Percentiles rank a stretch among this genome's conserved stretches.
These are phyloP conservation scores for Rutilus rutilus DNA, from an alignment of 2,113 vertebrate species.

Conservation along the genomic window DNA sequence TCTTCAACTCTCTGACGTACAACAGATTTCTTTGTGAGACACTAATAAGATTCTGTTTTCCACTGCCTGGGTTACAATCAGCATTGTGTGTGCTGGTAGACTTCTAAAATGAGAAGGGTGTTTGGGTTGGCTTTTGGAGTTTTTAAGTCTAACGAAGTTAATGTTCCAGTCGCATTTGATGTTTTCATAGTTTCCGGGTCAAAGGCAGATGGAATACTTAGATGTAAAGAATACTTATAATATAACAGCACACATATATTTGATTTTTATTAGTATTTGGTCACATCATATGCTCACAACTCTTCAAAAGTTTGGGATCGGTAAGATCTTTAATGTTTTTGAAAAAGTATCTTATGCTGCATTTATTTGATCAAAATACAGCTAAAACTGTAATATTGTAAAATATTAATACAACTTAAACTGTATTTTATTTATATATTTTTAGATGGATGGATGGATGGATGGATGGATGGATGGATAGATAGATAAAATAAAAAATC, in stretches of 20 bases:
- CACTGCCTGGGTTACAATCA: not conserved
- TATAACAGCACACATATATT: too few relatives aligned
- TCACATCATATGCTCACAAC: not conserved
- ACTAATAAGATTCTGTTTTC: slow-evolving; percentile 26
- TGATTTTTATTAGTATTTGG: too few relatives aligned
- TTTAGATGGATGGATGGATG: too few relatives aligned
- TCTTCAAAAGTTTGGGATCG: not conserved
- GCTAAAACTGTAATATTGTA: not conserved
- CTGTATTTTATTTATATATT: not conserved
- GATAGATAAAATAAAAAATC: too few relatives aligned
- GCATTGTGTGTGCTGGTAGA: not conserved
- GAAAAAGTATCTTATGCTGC: not conserved
- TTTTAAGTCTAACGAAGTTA: not conserved
- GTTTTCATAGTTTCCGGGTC: not conserved
- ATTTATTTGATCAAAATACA: not conserved
- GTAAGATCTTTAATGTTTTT: not conserved
- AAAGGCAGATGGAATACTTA: not conserved
- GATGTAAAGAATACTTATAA: not conserved
- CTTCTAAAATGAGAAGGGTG: not conserved
- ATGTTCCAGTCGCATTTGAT: not conserved
- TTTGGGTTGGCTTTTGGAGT: not conserved
- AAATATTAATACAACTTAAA: not conserved
- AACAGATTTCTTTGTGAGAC: slow-evolving; percentile 20
- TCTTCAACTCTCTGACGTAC: not conserved
- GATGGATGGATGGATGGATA: too few relatives aligned